These are phyloP conservation scores for Allacma fusca DNA, from an alignment of 2,888 invertebrate species.

Conservation along the genomic window DNA sequence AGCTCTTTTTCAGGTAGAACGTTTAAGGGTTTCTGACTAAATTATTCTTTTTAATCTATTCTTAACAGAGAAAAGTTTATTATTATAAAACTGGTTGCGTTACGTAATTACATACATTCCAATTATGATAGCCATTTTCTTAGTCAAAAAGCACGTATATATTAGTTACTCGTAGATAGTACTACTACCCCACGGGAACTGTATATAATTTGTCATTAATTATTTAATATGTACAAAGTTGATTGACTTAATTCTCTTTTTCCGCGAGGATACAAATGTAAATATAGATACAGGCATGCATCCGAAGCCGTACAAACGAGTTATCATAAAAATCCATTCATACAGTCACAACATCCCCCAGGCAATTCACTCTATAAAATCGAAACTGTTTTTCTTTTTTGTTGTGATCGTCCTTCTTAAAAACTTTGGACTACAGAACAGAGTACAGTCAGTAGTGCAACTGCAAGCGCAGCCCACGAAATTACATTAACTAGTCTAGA, in stretches of 20 bases:
- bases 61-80: too few species aligned
- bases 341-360: not conserved
- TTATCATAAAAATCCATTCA: not conserved
- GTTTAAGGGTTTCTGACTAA: not conserved
- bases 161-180: too few species aligned
- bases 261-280: not conserved
- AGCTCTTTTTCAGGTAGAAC: not conserved
- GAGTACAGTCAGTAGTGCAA: slow-evolving; percentile 58
- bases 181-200: too few species aligned
- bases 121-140: not conserved
- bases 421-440: slow-evolving; percentile 58
- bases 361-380: not conserved
- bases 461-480: slow-evolving; percentile 56
- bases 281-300: not conserved
- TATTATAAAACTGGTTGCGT: too few species aligned
- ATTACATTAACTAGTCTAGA: slow-evolving; percentile 58
- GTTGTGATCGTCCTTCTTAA: slow-evolving; percentile 11
- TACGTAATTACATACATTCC: too few species aligned
- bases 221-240: not conserved
- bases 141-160: not conserved
- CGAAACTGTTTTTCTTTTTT: too few species aligned
- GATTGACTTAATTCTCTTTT: not conserved
- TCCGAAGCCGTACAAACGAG: not conserved
- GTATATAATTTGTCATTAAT: not conserved
- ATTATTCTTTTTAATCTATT: not conserved